A percentile compares a stretch with the other conserved stretches of the same genome.
Conservation (phyloP, 2,797 vertebrate species). For the Lophura swinhoii region DNA sequence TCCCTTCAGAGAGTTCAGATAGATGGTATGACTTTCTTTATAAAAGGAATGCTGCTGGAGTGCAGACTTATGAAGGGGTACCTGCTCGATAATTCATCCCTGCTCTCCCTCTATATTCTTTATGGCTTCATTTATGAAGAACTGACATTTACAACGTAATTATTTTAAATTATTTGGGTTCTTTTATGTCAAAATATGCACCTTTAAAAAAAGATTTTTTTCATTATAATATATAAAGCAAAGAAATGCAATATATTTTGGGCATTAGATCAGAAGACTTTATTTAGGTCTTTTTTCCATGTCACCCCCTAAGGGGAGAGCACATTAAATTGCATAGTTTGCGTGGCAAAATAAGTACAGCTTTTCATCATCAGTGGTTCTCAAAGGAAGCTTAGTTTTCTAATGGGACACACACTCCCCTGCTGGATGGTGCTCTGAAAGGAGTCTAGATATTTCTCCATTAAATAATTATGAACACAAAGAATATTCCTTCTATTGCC, state of each 20-base stretch:
- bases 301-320: conserved; percentile 16
- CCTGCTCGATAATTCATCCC: not conserved
- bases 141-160: conserved; percentile 7
- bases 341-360: conserved; percentile 13
- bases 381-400: conserved; percentile 2
- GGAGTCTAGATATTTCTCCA: conserved; percentile 13
- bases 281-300: conserved; percentile 13
- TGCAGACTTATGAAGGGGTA: not conserved
- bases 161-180: conserved; percentile 22
- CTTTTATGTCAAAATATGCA: conserved; percentile 43
- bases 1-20: not conserved
- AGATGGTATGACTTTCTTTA: not conserved
- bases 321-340: conserved; percentile 20
- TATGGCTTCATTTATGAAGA: conserved; percentile 8
- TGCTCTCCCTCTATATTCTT: not conserved
- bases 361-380: conserved; percentile 33
- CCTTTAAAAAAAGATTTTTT: not conserved
- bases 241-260: conserved; percentile 41
- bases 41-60: not conserved
- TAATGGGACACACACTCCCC: not conserved
- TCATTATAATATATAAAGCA: conserved; percentile 18
- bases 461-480: conserved; percentile 19
- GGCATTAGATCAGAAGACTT: conserved; percentile 59
- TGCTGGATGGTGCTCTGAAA: conserved; percentile 27
- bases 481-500: not conserved